Conservation (phyloP, 2,888 invertebrate species). For the Drosophila peninsularis region DNA sequence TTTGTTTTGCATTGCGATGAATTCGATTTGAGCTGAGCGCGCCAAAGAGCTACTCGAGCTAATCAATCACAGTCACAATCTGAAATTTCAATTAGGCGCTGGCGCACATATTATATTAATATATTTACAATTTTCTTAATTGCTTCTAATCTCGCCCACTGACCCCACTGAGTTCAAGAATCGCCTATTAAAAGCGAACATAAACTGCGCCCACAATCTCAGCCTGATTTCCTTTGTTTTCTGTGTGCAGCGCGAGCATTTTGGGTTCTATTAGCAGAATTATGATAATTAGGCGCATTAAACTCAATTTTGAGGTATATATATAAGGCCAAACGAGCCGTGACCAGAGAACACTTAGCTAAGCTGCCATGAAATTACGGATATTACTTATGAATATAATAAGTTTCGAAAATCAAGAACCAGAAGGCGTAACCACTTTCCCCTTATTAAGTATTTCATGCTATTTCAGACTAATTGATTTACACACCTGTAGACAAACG, state of each 20-base stretch:
- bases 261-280: conserved; percentile 38
- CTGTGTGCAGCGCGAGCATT: conserved; percentile 22
- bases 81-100: not conserved
- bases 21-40: conserved; percentile 4
- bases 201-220: conserved; percentile 2
- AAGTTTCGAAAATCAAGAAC: conserved; percentile 27
- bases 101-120: not conserved
- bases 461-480: conserved; percentile 54
- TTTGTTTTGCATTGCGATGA: conserved; percentile 26
- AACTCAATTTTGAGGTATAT: conserved; percentile 31
- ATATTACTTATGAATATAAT: conserved; percentile 11
- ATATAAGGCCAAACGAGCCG: conserved; percentile 49
- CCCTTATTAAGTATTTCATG: conserved; percentile 9
- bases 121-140: not conserved
- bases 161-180: conserved; percentile 7
- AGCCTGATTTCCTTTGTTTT: conserved; percentile 15
- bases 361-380: conserved; percentile 50
- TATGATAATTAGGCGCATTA: conserved; percentile 70
- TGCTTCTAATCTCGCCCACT: not conserved
- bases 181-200: conserved; percentile 2
- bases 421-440: conserved; percentile 64
- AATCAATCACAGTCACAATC: conserved; percentile 18
- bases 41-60: conserved; percentile 4
- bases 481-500: conserved; percentile 92
- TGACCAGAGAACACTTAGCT: conserved; percentile 57